Base-by-base conservation (phyloP, 1,140 invertebrate genomes). In the Caenorhabditis latens region DNA sequence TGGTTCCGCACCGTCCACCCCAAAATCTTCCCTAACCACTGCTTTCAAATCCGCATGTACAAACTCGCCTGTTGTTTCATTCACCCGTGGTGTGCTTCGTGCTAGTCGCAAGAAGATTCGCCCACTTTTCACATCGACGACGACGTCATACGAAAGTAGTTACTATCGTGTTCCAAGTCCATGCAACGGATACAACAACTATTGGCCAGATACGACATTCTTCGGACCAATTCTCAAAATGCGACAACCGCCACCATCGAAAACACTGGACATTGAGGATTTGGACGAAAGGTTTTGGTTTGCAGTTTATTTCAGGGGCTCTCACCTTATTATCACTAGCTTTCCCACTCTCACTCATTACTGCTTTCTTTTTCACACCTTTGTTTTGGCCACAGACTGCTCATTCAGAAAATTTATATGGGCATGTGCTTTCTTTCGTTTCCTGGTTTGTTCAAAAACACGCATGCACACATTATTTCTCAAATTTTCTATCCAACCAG, bases 51-150 rank as follows among this genome's bases (percentile, higher is more conserved):
- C 71, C 24, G 71, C 71, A 79, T 79, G 71, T 79, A 50, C 43
- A 6, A 79, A 79, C 71, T 79, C 71, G n/a, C 71, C 71, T 32
- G 71, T 79, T 53, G 21, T 79, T 7, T 79, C 71, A 11, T 79
- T 79, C 40, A 50, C 71, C n/a, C 71, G 71, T 50, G 71, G 21
- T 79, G 43, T 79, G 43, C 46, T 50, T 79, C 71, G 71, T 79
- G 71, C 71, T 32, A 50, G 46, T 50, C 71, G 71, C 46, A 79
- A 50, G n/a, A 79, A 79, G 71, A 79, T 79, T 53, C 46, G 71
- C 9, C 71, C 71, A 50, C 40, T 79, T 13, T 53, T 79, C 46
- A 24, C 71, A 5, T 9, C 46, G 14, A 13, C 40, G 7, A 13
- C 43, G n/a, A 11, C 46, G 14, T 8, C 40, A 4, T 19, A 43